Evolutionary conservation across 1,140 invertebrate species (phyloP), one percentile per base, ranked within the genome.

Genomic region (Wasmannia auropunctata): DNA sequence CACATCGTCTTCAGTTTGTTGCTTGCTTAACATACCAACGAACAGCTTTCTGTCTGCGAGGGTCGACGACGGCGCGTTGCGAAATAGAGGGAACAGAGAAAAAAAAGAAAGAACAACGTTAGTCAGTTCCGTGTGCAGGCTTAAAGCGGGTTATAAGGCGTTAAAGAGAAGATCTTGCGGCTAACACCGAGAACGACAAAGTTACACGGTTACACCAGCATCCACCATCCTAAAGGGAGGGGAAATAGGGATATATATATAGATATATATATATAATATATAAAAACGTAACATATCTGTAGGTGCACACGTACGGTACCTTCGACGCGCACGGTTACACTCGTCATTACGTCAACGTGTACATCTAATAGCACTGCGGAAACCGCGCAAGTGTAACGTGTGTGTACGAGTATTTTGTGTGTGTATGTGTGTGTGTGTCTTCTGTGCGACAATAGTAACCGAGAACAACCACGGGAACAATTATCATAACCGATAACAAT

Each of bases 1-100:
- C 89, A 99, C 98, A 97, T 99, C 99, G 93, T 99, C 99, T 97
- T 99, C 99, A 91, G 98, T 98, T 95, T 99, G 99, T 96, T 99
- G 98, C 96, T 99, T 99, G 96, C 98, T 99, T 94, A 99, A 98
- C 99, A 99, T 99, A 95, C 99, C 99, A 96, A 99, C 98, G 96
- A 99, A 99, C 96, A 99, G 97, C 97, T 99, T 99, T 96, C 99
- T 97, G 97, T 98, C 98, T 98, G 97, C 94, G 94, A n/a, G n/a
- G 93, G 91, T 92, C 88, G 91, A 90, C 88, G 91, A 90, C 91
- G 92, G 92, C 76, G 74, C 92, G 91, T 92, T 87, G 65, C 65
- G 88, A 86, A 91, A 89, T 69, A 86, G 85, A 91, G 87, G 88
- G 87, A 84, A 90, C 85, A 92, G 83, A 92, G 85, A 91, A 91